Evolutionary conservation across 2,797 vertebrate species (phyloP).

Genomic region (Micromesistius poutassou): DNA sequence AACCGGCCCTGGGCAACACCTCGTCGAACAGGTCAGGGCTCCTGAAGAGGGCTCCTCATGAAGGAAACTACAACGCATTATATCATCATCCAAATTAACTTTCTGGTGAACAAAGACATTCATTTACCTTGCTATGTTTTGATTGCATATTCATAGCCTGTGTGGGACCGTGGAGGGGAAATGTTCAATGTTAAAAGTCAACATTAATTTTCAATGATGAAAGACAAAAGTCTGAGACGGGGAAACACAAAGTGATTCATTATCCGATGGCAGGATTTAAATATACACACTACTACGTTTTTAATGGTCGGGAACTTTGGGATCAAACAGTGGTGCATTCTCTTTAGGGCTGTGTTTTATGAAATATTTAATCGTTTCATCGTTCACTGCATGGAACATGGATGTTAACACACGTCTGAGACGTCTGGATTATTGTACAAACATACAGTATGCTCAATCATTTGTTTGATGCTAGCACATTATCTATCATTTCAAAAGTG

Average conservation of each 20-base stretch:
- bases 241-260: neutral
- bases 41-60: neutral
- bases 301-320: neutral
- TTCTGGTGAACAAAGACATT: neutral
- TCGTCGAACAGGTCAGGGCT: neutral
- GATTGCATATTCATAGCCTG: neutral
- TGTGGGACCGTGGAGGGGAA: neutral
- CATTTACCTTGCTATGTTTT: neutral
- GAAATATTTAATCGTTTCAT: neutral
- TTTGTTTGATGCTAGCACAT: neutral
- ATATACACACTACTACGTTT: neutral
- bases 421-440: neutral
- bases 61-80: neutral
- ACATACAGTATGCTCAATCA: neutral
- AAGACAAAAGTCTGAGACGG: neutral
- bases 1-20: neutral
- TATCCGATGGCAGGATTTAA: neutral
- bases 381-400: neutral
- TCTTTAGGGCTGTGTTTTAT: neutral
- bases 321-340: neutral
- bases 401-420: neutral
- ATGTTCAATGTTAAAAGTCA: conserved; percentile 2
- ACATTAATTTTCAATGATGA: conserved; percentile 1
- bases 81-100: neutral
- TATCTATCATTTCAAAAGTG: neutral